Evolutionary conservation across 2,113 vertebrate genomes (phyloP).

Genomic region (Ctenomys sociabilis): DNA sequence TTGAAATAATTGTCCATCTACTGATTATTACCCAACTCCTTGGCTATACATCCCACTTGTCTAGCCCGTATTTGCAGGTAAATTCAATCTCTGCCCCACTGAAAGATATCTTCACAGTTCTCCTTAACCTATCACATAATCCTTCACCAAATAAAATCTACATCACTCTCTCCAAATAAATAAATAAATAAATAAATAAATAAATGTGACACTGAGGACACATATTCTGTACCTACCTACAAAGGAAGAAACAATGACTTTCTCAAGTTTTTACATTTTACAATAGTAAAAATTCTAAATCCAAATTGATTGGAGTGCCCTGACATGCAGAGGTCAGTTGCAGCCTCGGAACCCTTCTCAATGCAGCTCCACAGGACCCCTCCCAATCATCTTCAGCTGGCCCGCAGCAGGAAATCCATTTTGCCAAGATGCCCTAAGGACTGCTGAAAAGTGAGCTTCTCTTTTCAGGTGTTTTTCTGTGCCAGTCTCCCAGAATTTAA

Average conservation of each 20-base stretch:
- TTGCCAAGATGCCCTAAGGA: background rate
- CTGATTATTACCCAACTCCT: background rate
- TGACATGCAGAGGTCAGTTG: background rate
- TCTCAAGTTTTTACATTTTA: conserved; percentile 23
- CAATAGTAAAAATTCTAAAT: background rate
- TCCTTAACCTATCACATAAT: background rate
- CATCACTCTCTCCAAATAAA: background rate
- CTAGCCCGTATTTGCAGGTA: background rate
- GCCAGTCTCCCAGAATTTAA: background rate
- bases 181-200: background rate
- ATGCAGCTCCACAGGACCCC: background rate
- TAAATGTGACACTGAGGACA: background rate
- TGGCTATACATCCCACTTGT: background rate
- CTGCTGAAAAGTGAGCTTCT: background rate
- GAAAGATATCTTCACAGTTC: background rate
- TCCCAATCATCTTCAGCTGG: background rate
- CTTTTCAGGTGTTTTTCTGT: background rate
- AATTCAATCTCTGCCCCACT: background rate
- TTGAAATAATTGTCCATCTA: background rate
- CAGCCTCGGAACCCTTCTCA: background rate
- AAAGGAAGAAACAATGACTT: background rate
- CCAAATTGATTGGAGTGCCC: background rate
- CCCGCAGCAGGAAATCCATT: background rate
- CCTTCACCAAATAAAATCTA: background rate
- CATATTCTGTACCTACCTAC: background rate